Evolutionary conservation across 2,888 invertebrate genomes (phyloP).

Genomic region (Diogma glabrata): DNA sequence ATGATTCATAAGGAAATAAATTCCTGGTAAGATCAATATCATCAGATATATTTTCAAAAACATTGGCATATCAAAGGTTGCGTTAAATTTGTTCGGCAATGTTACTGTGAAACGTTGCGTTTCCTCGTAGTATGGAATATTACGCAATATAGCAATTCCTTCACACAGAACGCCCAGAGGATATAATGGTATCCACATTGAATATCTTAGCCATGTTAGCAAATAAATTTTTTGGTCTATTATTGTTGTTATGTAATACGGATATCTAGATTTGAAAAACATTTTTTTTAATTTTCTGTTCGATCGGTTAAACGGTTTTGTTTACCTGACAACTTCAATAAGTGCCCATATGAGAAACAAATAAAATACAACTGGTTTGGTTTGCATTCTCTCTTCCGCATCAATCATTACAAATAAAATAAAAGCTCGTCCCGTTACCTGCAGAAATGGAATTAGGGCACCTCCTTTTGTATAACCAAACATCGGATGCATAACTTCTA

Average conservation of each 20-base stretch:
- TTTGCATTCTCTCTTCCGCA: conserved; percentile 74
- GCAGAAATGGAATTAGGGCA: conserved; percentile 57
- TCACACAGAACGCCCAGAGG: conserved; percentile 84
- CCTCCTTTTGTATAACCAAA: conserved; percentile 80
- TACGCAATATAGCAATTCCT: conserved; percentile 65
- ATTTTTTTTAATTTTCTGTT: background rate
- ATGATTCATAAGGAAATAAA: conserved; percentile 68
- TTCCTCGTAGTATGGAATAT: conserved; percentile 83
- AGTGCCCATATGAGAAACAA: conserved; percentile 74
- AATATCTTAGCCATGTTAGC: conserved; percentile 87
- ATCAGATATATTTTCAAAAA: conserved; percentile 68
- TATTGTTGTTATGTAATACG: conserved; percentile 77
- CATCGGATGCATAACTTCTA: conserved; percentile 83
- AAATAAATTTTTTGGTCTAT: conserved; percentile 59
- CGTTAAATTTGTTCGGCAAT: conserved; percentile 77
- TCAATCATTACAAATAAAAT: conserved; percentile 74
- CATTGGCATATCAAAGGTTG: conserved; percentile 74
- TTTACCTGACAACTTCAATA: conserved; percentile 71
- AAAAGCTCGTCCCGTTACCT: conserved; percentile 67
- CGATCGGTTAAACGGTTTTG: conserved; percentile 3
- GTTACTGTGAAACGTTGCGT: conserved; percentile 60
- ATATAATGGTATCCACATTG: conserved; percentile 87
- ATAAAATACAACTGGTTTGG: conserved; percentile 76
- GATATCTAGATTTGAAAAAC: conserved; percentile 53
- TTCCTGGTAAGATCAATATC: conserved; percentile 60